These are phyloP conservation scores for Lamellibrachia satsuma DNA, from an alignment of 2,888 invertebrate species.

Conservation along the genomic window DNA sequence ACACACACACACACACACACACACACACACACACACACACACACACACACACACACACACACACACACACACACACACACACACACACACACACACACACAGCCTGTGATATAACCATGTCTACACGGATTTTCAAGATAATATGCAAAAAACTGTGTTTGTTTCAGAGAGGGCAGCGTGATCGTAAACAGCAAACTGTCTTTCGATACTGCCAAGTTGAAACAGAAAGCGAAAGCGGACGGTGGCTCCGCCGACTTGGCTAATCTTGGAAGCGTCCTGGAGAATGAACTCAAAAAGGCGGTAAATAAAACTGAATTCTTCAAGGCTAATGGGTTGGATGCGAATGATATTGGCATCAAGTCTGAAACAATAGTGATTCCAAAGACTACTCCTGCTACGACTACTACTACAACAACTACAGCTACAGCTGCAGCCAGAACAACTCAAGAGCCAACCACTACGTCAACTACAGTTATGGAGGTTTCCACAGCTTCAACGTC, in stretches of 20 bases:
- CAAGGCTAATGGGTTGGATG: background rate
- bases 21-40: no score
- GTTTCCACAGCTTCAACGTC: no score
- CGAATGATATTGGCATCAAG: background rate
- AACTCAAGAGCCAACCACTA: background rate
- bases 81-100: no score
- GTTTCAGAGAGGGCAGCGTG: background rate
- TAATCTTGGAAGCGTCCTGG: background rate
- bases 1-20: no score
- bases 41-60: no score
- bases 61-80: no score
- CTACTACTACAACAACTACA: background rate
- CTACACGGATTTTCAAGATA: no score
- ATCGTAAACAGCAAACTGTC: background rate
- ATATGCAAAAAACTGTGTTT: background rate
- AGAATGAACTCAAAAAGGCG: background rate
- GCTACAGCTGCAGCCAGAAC: background rate
- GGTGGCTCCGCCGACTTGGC: background rate
- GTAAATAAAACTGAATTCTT: background rate
- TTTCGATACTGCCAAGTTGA: background rate
- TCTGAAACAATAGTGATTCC: background rate
- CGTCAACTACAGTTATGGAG: background rate
- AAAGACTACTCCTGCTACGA: background rate
- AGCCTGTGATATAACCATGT: no score
- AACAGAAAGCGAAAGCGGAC: background rate